Conservation (phyloP, 1,140 invertebrate species). For the Eubasilissa regina region DNA sequence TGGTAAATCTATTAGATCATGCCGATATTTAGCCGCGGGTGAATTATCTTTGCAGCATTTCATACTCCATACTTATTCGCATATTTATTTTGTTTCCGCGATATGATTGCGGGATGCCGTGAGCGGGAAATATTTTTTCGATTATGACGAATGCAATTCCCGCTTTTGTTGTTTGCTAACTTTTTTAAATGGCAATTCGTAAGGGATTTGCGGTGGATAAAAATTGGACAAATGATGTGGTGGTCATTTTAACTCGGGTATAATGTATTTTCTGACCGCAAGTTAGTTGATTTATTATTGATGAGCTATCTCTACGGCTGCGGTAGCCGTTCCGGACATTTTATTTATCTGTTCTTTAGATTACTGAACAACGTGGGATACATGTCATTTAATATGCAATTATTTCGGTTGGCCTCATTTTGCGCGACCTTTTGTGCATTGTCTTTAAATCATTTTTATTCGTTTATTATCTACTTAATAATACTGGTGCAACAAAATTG, state of each 20-base stretch:
- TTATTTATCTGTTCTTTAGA: background rate
- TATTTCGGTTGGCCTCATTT: too few species aligned
- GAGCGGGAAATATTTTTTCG: slow-evolving; percentile 17
- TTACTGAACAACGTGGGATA: too few species aligned
- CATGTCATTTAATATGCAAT: too few species aligned
- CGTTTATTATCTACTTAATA: too few species aligned
- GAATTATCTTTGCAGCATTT: too few species aligned
- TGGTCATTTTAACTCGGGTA: background rate
- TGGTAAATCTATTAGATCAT: background rate
- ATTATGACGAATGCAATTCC: slow-evolving; percentile 17
- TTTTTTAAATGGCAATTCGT: too few species aligned
- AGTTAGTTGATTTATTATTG: slow-evolving; percentile 17
- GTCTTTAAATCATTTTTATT: too few species aligned
- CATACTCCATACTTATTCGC: too few species aligned
- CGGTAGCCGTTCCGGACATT: background rate
- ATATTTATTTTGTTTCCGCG: background rate
- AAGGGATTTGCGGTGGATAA: background rate
- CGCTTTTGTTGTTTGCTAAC: background rate
- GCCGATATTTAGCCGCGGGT: too few species aligned
- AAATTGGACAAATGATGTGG: slow-evolving; percentile 17
- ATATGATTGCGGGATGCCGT: background rate
- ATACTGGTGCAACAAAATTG: too few species aligned
- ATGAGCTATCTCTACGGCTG: background rate
- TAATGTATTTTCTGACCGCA: slow-evolving; percentile 27
- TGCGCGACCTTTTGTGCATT: too few species aligned